A percentile compares a stretch with the other conserved stretches of the same genome.
These are phyloP conservation scores for Sicus ferrugineus DNA, from an alignment of 2,888 invertebrate species.

Conservation along the genomic window DNA sequence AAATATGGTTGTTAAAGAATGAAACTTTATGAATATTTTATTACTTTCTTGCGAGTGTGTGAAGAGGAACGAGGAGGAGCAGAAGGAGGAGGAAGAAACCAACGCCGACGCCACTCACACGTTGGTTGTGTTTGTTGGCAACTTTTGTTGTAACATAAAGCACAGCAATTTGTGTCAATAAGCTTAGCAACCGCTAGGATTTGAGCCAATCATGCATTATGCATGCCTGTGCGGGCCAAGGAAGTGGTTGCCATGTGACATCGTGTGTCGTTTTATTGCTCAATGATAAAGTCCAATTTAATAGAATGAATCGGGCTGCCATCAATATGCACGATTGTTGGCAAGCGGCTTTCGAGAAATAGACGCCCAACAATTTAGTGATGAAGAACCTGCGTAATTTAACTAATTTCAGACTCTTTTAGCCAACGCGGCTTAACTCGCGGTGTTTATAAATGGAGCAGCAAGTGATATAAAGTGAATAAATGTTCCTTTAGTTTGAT, in stretches of 20 bases:
- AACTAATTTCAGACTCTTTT: neutral
- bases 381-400: too few relatives aligned
- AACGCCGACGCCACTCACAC: neutral
- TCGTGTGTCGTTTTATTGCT: constrained; percentile 19
- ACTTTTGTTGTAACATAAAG: constrained; percentile 11
- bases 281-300: constrained; percentile 14
- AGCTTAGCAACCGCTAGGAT: constrained; percentile 42
- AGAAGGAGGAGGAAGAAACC: neutral
- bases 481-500: constrained; percentile 51
- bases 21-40: neutral
- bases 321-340: neutral
- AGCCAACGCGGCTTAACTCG: too few relatives aligned
- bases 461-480: neutral
- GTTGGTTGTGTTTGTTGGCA: constrained; percentile 23
- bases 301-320: neutral
- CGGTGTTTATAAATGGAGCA: too few relatives aligned
- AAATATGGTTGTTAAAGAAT: neutral
- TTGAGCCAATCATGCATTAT: constrained; percentile 39
- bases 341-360: neutral
- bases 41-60: neutral
- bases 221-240: constrained; percentile 36
- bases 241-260: neutral
- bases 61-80: neutral
- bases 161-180: constrained; percentile 59
- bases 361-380: too few relatives aligned